phyloP scores from a whole-genome alignment of 2,113 vertebrate genomes.

The Plestiodon gilberti region DNA sequence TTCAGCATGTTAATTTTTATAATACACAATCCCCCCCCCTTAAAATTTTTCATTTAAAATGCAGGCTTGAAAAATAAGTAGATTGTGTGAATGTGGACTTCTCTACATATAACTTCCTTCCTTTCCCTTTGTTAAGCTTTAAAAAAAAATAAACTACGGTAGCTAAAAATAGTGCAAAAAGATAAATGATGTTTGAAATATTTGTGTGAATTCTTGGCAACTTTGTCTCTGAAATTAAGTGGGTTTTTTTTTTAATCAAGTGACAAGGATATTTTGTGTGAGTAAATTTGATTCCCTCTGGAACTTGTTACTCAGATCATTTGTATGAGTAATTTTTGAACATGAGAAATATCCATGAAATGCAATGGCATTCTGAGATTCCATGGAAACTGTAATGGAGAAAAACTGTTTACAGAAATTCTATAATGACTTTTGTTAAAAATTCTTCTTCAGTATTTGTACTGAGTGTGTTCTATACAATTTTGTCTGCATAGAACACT shows the following conservation, averaged over 20 bases:
- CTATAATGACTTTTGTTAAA: neutral
- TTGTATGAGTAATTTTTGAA: neutral
- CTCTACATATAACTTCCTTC: neutral
- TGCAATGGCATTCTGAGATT: neutral
- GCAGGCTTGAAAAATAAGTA: conserved; percentile 42
- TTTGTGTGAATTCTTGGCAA: neutral
- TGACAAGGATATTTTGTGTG: neutral
- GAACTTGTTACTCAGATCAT: neutral
- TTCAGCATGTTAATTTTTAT: neutral
- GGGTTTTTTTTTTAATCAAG: neutral
- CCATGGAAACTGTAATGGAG: neutral
- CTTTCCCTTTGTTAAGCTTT: conserved; percentile 48
- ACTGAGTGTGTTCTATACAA: neutral
- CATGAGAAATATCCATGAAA: neutral
- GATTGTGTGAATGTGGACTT: neutral
- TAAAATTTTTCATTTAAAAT: neutral
- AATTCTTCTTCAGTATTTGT: neutral
- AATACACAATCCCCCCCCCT: neutral
- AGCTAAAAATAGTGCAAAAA: neutral
- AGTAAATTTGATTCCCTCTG: neutral
- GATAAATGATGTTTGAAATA: conserved; percentile 35
- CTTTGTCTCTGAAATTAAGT: neutral
- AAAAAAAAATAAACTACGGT: conserved; percentile 27
- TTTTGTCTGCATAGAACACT: neutral
- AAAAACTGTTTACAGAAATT: neutral